Base-by-base conservation (phyloP, 2,888 invertebrate species). In the Antheraea assamensis region DNA sequence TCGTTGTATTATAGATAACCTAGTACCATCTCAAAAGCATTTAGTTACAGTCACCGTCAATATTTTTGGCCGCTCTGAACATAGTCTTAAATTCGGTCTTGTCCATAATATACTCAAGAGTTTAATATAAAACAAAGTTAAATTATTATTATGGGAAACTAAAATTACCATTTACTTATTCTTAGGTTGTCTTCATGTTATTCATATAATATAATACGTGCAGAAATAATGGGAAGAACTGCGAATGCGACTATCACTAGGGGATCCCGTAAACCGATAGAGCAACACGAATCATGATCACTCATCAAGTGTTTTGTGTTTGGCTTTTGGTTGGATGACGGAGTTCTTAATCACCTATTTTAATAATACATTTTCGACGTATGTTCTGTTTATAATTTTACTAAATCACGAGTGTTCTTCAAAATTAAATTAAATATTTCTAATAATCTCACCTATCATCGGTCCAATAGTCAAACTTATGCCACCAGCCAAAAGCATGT, bases 391-490 rank as follows among this genome's bases (percentile, higher is more conserved):
- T n/a, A 7, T 21, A 58, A 24, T 58, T 24, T 24, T 58, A 2
- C 8, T 24, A 10, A 7, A 8, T 21, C 21, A 10, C 2, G n/a
- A 52, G 19, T 24, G 10, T 58, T 58, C 10, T 24, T 24, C n/a
- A 58, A 13, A n/a, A 21, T 52, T 52, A 19, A 52, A n/a, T n/a
- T n/a, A n/a, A 52, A 52, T 0, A 19, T 55, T 7, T 66, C 0
- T 8, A 30, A 19, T 5, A 21, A 66, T 70, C 90, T 95, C 85
- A 96, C 96, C 96, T 80, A 96, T 95, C 78, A 95, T 84, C 61
- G 96, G 96, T 71, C 96, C 96, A 72, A 96, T 92, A n/a, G 95
- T 85, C 58, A 96, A 89, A 70, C 95, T 95, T 70, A 96, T 91
- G 3, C 91, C 88, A 17, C 96, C 96, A 79, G 95, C 95, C 27